Evolutionary conservation across 2,113 vertebrate species (phyloP), one percentile per base, ranked within the genome.

Genomic region (Corythoichthys intestinalis): DNA sequence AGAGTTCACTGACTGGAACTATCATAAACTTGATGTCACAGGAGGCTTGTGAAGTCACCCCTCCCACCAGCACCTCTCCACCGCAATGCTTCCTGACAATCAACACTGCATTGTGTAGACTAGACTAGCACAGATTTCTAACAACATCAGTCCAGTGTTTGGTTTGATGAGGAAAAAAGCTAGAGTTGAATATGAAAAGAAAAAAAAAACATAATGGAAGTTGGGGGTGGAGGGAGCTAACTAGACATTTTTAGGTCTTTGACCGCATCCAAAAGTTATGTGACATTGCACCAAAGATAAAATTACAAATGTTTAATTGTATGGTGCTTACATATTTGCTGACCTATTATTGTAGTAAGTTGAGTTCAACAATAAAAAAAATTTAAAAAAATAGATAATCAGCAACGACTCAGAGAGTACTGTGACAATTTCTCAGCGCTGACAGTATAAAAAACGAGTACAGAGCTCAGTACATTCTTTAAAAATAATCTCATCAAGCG

Each of bases 11-110:
- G 78, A 86, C 82, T 86, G 85, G 83, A 88, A 85, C 74, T 57
- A 80, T 81, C 77, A 78, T 86, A 86, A 88, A 85, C 71, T 78
- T 80, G 52, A 79, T 82, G 78, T 70, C 87, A 75, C 74, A 7
- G 44, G 83, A 85, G 86, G 74, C 77, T 81, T 82, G 86, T 87
- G 84, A 85, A 80, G 72, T 76, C 56, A 65, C 57, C 66, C 71
- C 46, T 61, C 41, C 76, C 61, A 20, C 65, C 15, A 17, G 1
- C 64, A 50, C 8, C 15, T 49, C 15, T 63, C 38, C 41, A n/a
- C 10, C 35, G 50, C 65, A 66, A n/a, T 68, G 74, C 70, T 77
- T 71, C 77, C 71, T 69, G 62, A 69, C 66, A 76, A 59, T 49
- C 28, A 44, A 68, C 47, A 53, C 71, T 38, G 41, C 72, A 71